Percentiles rank a stretch among this genome's conserved stretches.
Conservation (phyloP, 1,140 invertebrate species). For the Hyposmocoma kahamanoa region DNA sequence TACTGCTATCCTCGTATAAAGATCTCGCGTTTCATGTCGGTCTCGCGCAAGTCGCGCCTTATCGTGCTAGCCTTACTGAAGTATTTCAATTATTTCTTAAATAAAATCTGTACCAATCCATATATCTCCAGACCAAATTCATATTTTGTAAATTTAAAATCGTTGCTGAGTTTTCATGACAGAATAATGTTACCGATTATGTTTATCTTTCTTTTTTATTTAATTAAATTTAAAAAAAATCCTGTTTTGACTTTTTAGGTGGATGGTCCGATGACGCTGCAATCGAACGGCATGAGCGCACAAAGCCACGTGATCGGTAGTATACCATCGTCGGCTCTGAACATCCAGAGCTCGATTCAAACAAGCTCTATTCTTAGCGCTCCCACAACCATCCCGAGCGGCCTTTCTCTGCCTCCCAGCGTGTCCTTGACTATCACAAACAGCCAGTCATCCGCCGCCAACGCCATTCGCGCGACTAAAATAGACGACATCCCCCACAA, state of each 20-base stretch:
- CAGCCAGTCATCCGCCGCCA: conserved; percentile 38
- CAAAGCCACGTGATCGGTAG: conserved; percentile 36
- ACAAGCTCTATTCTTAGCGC: too few relatives aligned
- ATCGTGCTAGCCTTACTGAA: too few relatives aligned
- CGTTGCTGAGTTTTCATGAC: too few relatives aligned
- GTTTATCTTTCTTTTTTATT: too few relatives aligned
- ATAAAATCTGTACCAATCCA: too few relatives aligned
- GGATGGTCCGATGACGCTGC: conserved; percentile 45
- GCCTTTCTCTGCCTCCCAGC: conserved; percentile 32
- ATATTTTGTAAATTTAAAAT: too few relatives aligned
- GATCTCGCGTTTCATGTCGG: too few relatives aligned
- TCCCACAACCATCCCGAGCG: conserved; percentile 35
- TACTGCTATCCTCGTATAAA: too few relatives aligned
- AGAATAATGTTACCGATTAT: too few relatives aligned
- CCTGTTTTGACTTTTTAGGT: conserved; percentile 27
- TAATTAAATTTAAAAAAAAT: conserved; percentile 8
- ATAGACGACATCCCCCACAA: conserved; percentile 48
- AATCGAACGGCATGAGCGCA: conserved; percentile 28
- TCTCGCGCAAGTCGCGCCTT: too few relatives aligned
- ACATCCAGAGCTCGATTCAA: conserved; percentile 21
- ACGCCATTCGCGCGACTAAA: conserved; percentile 31
- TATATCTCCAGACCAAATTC: too few relatives aligned
- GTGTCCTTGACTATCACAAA: conserved; percentile 44
- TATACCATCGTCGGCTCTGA: conserved; percentile 36
- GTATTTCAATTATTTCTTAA: conserved; percentile 1